phyloP scores from a whole-genome alignment of 2,888 invertebrate genomes.

The Cybosia mesomella region DNA sequence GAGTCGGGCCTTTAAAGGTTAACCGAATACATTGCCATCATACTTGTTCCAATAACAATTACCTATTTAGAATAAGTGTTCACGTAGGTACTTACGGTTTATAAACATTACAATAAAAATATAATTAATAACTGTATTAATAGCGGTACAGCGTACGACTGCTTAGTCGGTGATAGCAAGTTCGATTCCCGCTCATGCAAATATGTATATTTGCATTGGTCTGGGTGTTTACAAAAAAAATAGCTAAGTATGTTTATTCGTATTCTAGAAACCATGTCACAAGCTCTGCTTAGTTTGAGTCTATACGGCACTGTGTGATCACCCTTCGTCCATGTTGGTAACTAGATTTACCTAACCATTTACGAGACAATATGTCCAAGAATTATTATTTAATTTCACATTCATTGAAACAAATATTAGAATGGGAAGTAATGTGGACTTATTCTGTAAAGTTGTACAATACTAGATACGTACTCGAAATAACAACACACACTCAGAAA shows the following conservation, averaged over 20 bases:
- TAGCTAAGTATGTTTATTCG: no score
- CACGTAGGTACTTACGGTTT: background rate
- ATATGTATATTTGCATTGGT: no score
- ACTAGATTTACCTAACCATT: no score
- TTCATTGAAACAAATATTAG: background rate
- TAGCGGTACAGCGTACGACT: no score
- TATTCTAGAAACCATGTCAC: no score
- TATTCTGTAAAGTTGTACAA: background rate
- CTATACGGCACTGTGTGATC: no score
- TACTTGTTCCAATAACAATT: constrained; percentile 57
- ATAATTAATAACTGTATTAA: background rate
- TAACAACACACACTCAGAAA: background rate
- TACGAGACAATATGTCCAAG: no score
- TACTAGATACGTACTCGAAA: background rate
- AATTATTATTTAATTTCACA: background rate
- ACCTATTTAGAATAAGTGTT: constrained; percentile 5
- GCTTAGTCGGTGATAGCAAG: no score
- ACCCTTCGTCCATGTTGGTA: no score
- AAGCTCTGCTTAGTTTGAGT: no score
- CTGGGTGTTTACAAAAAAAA: no score
- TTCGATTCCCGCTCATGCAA: no score
- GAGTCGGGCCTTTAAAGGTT: constrained; percentile 71
- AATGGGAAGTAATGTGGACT: background rate
- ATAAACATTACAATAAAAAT: background rate
- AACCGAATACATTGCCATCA: constrained; percentile 64